phyloP scores from a whole-genome alignment of 2,888 invertebrate genomes.

The Therioaphis trifolii region DNA sequence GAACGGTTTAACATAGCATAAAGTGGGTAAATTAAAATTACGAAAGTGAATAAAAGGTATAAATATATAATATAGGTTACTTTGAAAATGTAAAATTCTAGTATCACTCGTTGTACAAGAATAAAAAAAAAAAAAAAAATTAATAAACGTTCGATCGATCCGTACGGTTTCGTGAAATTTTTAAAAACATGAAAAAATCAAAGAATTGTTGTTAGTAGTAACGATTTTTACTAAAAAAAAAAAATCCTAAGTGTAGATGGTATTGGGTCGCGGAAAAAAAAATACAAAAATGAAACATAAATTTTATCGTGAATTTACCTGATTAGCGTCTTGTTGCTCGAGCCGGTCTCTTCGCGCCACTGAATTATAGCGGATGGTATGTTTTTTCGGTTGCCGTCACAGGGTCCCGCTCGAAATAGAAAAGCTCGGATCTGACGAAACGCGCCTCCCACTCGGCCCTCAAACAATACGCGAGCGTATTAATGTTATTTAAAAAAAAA shows the following conservation, averaged over 20 bases:
- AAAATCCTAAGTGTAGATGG: neutral
- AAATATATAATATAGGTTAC: no score
- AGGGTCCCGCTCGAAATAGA: constrained; percentile 58
- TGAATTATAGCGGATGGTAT: constrained; percentile 36
- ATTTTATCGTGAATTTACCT: constrained; percentile 23
- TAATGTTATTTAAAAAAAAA: constrained; percentile 26
- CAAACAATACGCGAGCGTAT: constrained; percentile 31
- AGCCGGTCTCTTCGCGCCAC: constrained; percentile 61
- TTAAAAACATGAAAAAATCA: no score
- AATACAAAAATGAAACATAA: neutral
- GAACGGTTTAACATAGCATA: no score
- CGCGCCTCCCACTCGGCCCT: constrained; percentile 57
- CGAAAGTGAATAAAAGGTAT: no score
- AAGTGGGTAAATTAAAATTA: no score
- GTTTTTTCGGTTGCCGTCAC: constrained; percentile 28
- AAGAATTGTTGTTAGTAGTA: no score
- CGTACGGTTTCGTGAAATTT: no score
- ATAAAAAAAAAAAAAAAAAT: no score
- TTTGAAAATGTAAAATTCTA: no score
- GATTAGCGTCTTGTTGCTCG: constrained; percentile 54
- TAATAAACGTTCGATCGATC: no score
- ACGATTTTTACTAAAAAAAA: no score
- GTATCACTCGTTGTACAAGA: no score
- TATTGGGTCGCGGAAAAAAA: neutral
- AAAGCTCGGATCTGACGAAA: constrained; percentile 59